Conservation (phyloP, 2,113 vertebrate species). For the Psittacula cyanocephala region DNA sequence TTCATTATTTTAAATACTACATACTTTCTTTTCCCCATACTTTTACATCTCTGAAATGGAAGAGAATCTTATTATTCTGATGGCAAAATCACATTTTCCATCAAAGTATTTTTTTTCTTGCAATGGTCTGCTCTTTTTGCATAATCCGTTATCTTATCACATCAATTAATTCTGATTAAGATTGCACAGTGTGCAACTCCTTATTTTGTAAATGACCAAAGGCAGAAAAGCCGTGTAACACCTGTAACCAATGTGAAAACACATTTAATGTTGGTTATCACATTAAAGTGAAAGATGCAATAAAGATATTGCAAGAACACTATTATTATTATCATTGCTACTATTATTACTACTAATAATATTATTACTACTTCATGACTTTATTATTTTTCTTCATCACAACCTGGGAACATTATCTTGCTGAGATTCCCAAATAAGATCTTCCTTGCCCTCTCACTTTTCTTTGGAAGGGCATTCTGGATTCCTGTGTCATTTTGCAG, state of each 20-base stretch:
- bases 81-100: not conserved
- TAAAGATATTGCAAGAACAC: not conserved
- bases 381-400: not conserved
- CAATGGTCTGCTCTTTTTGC: not conserved
- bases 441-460: not conserved
- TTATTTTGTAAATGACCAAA: not conserved
- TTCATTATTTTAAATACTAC: not conserved
- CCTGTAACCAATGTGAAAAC: not conserved
- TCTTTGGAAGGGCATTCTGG: not conserved
- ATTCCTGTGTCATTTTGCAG: not conserved
- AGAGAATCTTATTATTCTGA: not conserved
- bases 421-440: not conserved
- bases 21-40: not conserved
- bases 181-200: not conserved
- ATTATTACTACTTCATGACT: not conserved
- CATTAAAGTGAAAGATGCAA: not conserved
- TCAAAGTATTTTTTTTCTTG: not conserved
- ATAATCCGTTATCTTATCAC: not conserved
- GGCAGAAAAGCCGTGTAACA: not conserved
- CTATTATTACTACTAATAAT: not conserved
- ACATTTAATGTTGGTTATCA: not conserved
- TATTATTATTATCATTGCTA: not conserved
- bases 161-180: not conserved
- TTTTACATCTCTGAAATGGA: not conserved
- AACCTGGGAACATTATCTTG: not conserved